Percentiles rank a stretch among this genome's conserved stretches.
phyloP scores from a whole-genome alignment of 2,797 vertebrate genomes.

The Aeoliscus strigatus region DNA sequence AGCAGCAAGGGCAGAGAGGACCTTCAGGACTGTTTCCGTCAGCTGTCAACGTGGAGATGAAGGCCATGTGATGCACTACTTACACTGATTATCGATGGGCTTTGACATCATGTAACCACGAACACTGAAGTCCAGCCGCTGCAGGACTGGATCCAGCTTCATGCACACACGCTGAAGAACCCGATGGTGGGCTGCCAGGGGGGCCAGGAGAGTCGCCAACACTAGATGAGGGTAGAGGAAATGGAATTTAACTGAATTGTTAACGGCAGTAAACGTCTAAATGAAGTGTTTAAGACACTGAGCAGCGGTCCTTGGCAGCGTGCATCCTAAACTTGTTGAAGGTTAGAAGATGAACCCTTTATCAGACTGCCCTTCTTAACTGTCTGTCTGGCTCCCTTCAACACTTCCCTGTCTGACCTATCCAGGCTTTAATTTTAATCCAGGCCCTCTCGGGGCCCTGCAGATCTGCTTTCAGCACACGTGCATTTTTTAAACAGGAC shows the following conservation, averaged over 20 bases:
- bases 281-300: constrained; percentile 29
- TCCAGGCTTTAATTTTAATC: constrained; percentile 63
- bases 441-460: constrained; percentile 13
- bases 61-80: constrained; percentile 63
- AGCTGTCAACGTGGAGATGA: no score
- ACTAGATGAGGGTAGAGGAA: constrained; percentile 68
- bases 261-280: no score
- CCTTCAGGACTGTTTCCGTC: no score
- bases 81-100: constrained; percentile 87
- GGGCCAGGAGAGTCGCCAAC: constrained; percentile 79
- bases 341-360: constrained; percentile 56
- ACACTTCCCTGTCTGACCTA: constrained; percentile 22
- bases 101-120: constrained; percentile 89
- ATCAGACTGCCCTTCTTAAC: constrained; percentile 55
- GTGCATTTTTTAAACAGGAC: constrained; percentile 60
- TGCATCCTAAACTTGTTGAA: constrained; percentile 23
- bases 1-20: constrained; percentile 21
- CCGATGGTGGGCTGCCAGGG: constrained; percentile 83
- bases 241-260: neutral
- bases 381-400: constrained; percentile 28
- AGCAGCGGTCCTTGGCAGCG: constrained; percentile 15
- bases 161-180: constrained; percentile 77
- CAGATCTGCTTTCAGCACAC: constrained; percentile 58
- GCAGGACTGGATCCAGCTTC: constrained; percentile 87
- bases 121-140: constrained; percentile 89